Evolutionary conservation across 2,113 vertebrate genomes (phyloP), one percentile per base, ranked within the genome.

Genomic region (Cyprinodon tularosa): DNA sequence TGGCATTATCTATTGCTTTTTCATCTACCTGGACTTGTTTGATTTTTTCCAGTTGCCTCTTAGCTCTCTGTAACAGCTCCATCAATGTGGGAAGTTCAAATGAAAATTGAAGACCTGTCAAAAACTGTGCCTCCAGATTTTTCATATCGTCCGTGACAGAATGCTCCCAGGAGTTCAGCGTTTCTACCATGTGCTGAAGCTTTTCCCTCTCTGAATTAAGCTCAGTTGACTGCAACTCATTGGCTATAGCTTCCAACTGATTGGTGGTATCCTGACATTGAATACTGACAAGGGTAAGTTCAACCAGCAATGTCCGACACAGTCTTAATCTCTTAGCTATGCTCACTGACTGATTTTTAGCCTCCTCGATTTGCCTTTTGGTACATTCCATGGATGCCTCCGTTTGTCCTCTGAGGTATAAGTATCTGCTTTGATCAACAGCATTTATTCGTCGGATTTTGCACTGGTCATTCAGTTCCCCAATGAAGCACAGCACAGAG

Each of bases 231-330:
- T 83, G 69, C 44, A 96, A 82, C 29, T 91, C 74, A 22, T 90
- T 86, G 62, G 90, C 88, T 60, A 93, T 95, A 89, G 86, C 85
- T 60, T 92, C 94, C 85, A 98, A 80, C 22, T 94, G 92, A 70
- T 94, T 85, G 5, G 92, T 76, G 29, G 82, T 84, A 40, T 96
- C 94, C 67, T 94, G 90, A 72, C 90, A 94, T 48, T 94, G 93
- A 22, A 37, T 74, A 68, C 88, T 93, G 66, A 94, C 83, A 87
- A 95, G 88, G 4, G 95, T 88, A 17, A 96, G 84, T 83, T 92
- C 93, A 61, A 94, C 91, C 47, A 91, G 88, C 39, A 97, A 83
- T 65, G 92, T 84, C 44, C 96, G 94, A 73, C 89, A 95, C 12
- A 81, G 64, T 71, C 84, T 42, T 57, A 95, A 78, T 68, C 77